Conservation (phyloP, 2,888 invertebrate species). For the Phengaris alcon region DNA sequence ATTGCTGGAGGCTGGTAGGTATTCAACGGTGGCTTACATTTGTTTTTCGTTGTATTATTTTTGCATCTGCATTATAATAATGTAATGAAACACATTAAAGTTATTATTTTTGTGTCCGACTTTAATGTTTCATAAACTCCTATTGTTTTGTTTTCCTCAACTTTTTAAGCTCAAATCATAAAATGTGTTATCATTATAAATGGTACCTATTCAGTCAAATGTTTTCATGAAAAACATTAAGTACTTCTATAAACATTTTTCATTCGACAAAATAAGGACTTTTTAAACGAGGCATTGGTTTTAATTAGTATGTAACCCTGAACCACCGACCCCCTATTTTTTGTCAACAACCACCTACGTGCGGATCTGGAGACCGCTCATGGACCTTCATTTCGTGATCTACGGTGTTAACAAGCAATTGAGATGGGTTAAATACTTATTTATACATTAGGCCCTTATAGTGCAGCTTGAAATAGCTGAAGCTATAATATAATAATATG, state of each 20-base stretch:
- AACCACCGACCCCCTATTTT: not conserved
- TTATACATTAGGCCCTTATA: too few relatives aligned
- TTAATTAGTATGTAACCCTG: not conserved
- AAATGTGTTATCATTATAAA: not conserved
- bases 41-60: not conserved
- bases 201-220: not conserved
- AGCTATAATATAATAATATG: too few relatives aligned
- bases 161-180: not conserved
- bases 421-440: too few relatives aligned
- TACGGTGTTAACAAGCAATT: too few relatives aligned
- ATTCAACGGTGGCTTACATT: too few relatives aligned
- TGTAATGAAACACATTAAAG: constrained; percentile 5
- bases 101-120: constrained; percentile 4
- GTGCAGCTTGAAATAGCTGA: too few relatives aligned
- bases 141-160: not conserved
- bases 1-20: too few relatives aligned
- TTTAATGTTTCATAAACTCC: constrained; percentile 6
- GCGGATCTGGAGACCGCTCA: too few relatives aligned
- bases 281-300: not conserved
- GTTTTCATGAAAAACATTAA: not conserved
- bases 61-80: not conserved
- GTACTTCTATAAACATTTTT: not conserved
- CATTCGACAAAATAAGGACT: not conserved
- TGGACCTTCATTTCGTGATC: too few relatives aligned
- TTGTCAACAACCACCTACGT: too few relatives aligned